These are phyloP conservation scores for Himalopsyche japonica DNA, from an alignment of 2,888 invertebrate genomes.

Conservation along the genomic window DNA sequence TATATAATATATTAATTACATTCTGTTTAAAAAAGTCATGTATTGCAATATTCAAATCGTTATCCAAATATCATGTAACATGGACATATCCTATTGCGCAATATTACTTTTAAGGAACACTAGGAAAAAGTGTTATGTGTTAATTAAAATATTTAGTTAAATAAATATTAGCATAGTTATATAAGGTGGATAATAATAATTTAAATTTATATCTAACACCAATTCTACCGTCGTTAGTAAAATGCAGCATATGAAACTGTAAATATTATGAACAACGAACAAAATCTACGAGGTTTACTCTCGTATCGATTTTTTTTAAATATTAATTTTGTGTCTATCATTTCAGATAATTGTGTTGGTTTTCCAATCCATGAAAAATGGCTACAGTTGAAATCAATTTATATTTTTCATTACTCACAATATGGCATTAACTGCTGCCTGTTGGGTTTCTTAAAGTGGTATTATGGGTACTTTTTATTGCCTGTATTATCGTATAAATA, in stretches of 20 bases:
- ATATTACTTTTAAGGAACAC: neutral
- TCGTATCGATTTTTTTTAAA: no score
- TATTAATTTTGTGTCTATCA: no score
- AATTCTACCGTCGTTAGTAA: neutral
- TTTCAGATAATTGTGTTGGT: no score
- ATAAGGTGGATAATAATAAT: neutral
- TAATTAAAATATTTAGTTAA: neutral
- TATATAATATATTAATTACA: neutral
- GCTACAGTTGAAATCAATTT: no score
- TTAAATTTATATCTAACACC: neutral
- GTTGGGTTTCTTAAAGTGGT: no score
- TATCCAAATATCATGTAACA: neutral
- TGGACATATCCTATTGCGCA: neutral
- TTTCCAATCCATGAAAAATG: no score
- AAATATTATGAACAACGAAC: neutral
- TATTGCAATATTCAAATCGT: neutral
- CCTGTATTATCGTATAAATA: no score
- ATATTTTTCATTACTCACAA: no score
- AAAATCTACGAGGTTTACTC: no score
- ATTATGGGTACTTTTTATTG: no score
- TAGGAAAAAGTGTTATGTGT: neutral
- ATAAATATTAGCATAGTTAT: neutral
- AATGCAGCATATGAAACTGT: no score
- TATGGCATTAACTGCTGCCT: no score
- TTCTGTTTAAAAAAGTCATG: neutral